These are phyloP conservation scores for Ceyx cyanopectus DNA, from an alignment of 2,113 vertebrate genomes.

Conservation along the genomic window DNA sequence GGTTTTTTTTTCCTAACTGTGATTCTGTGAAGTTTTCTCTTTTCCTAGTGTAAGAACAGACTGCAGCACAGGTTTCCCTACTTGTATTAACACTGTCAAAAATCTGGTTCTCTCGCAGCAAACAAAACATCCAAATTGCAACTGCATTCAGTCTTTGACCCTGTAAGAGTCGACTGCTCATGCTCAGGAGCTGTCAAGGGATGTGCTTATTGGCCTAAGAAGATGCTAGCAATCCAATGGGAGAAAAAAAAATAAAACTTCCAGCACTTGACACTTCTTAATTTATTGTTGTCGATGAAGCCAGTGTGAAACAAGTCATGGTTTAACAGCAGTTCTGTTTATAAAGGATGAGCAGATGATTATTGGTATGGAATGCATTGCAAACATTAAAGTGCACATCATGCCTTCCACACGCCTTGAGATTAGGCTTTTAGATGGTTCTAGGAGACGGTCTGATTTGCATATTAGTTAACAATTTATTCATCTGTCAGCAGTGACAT, in stretches of 20 bases:
- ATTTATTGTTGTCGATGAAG: neutral
- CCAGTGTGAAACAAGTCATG: neutral
- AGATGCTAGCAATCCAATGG: neutral
- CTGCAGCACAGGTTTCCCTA: too few species aligned
- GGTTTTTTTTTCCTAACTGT: too few species aligned
- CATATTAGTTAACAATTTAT: neutral
- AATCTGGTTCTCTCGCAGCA: too few species aligned
- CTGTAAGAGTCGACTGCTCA: neutral
- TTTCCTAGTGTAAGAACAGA: too few species aligned
- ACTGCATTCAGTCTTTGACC: neutral
- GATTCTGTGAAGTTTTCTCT: too few species aligned
- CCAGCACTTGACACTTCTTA: neutral
- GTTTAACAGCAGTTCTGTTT: neutral
- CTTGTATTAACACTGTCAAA: too few species aligned
- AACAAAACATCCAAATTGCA: neutral
- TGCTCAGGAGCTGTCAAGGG: neutral
- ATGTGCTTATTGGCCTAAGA: neutral
- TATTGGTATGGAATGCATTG: neutral
- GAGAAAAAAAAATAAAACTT: neutral
- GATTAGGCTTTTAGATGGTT: neutral
- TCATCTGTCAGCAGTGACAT: neutral
- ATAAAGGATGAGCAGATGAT: neutral
- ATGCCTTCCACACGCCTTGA: neutral
- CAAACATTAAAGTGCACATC: neutral
- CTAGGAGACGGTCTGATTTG: neutral